Evolutionary conservation across 2,888 invertebrate species (phyloP), one percentile per base, ranked within the genome.

Genomic region (Synergus laeviventris): DNA sequence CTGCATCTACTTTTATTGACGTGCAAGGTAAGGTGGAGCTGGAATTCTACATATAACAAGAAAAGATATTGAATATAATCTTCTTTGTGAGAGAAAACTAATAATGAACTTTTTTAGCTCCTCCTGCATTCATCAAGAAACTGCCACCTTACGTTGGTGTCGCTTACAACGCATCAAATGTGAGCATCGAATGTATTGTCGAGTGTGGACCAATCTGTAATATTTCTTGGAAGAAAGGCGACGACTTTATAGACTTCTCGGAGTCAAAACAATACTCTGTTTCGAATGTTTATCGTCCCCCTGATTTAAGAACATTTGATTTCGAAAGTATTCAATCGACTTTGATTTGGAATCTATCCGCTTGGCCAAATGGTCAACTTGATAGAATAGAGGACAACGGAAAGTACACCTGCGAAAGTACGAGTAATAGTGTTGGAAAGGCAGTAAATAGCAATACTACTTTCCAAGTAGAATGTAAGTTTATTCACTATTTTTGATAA

Each of bases 391-490:
- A 93, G 9, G 96, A 97, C 91, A 95, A 95, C 83, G 86, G 84
- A 31, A 94, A 95, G 89, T 97, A 97, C 91, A 96, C 96, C 38
- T 97, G 97, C 91, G 93, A 94, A 82, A 97, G 97, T 79, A 95
- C 95, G 7, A 92, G 93, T 61, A 97, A 97, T 91, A 93, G 93
- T 7, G 95, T 96, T 70, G 97, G 97, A 0, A 92, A 94, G 0
- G 95, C 96, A 2, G 97, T 97, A 80, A 94, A 94, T 85, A 96
- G 96, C 89, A 95, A 95, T 76, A 97, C 97, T 59, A 94, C 95
- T 87, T 96, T 98, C 86, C 95, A 96, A 79, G 96, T 97, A 31
- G 97, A 98, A 91, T 98, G 98, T 98, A 91, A 95, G 96, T 94
- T 83, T 54, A 59, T 31, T 16, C 31, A 7, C 21, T 36, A 66